phyloP scores from a whole-genome alignment of 2,113 vertebrate genomes.

The Sinocyclocheilus rhinocerous region DNA sequence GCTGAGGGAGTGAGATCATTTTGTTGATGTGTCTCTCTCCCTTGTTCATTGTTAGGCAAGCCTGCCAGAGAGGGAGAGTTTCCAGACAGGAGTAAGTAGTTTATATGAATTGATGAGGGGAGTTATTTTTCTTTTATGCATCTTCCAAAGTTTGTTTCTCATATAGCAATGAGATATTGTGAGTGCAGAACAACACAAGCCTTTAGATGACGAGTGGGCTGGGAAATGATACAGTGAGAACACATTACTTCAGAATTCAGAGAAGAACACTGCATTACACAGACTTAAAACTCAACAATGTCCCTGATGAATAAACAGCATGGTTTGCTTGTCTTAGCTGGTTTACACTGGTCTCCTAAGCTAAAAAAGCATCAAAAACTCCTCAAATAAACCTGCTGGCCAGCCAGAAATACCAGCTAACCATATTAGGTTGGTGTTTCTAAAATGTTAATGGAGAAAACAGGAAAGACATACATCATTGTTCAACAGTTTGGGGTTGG shows the following conservation, averaged over 20 bases:
- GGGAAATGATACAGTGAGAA: slow-evolving; percentile 18
- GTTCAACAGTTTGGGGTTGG: neutral
- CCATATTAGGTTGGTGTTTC: too few relatives aligned
- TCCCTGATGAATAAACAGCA: neutral
- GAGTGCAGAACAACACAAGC: neutral
- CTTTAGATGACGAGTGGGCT: slow-evolving; percentile 15
- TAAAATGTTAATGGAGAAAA: neutral
- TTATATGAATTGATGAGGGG: slow-evolving; percentile 41
- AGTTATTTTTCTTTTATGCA: slow-evolving; percentile 23
- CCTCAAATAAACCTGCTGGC: neutral
- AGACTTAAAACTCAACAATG: neutral
- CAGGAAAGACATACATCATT: neutral
- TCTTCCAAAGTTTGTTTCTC: slow-evolving; percentile 20
- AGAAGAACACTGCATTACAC: neutral
- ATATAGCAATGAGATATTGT: neutral
- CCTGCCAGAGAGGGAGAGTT: slow-evolving; percentile 15
- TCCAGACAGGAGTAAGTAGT: slow-evolving; percentile 39
- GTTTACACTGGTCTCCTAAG: neutral
- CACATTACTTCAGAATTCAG: slow-evolving; percentile 1
- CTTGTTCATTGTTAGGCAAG: slow-evolving; percentile 17
- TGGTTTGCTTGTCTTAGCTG: slow-evolving; percentile 7
- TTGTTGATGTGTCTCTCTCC: slow-evolving; percentile 31
- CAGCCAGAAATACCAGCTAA: neutral
- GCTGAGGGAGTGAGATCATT: slow-evolving; percentile 25
- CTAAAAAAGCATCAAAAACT: neutral